phyloP scores from a whole-genome alignment of 2,797 vertebrate genomes.

The Parauchenoglanis punctatus region DNA sequence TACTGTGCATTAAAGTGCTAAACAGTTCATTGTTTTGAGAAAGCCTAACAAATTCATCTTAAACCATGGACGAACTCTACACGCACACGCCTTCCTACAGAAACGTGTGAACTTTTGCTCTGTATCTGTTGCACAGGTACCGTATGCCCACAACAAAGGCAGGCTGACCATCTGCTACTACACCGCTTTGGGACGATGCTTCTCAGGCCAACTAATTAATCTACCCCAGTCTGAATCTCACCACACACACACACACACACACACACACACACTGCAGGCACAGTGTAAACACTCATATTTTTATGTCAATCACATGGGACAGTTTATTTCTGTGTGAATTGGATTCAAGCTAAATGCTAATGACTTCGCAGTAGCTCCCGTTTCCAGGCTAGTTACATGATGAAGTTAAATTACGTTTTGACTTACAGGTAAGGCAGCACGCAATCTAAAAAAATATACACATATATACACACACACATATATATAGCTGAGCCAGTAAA shows the following conservation, averaged over 20 bases:
- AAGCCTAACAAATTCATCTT: neutral
- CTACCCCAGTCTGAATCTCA: constrained; percentile 48
- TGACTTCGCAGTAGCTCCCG: too few species aligned
- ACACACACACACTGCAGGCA: constrained; percentile 30
- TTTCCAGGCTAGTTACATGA: neutral
- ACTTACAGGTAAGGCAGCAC: neutral
- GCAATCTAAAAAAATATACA: neutral
- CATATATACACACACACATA: too few species aligned
- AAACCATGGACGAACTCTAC: neutral
- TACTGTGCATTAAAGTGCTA: neutral
- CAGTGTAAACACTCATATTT: constrained; percentile 42
- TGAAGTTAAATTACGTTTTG: neutral
- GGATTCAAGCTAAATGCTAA: constrained; percentile 19
- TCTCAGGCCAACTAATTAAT: constrained; percentile 59
- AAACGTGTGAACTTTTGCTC: constrained; percentile 47
- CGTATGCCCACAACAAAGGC: constrained; percentile 61
- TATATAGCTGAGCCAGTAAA: neutral
- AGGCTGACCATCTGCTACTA: constrained; percentile 60
- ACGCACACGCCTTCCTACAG: constrained; percentile 19
- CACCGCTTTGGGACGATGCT: constrained; percentile 55
- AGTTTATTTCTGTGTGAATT: constrained; percentile 30
- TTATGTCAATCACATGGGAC: constrained; percentile 42
- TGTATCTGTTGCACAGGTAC: constrained; percentile 61
- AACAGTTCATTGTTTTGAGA: neutral
- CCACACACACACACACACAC: constrained; percentile 17